Evolutionary conservation across 2,888 invertebrate genomes (phyloP).

Genomic region (Dorcus hopei): DNA sequence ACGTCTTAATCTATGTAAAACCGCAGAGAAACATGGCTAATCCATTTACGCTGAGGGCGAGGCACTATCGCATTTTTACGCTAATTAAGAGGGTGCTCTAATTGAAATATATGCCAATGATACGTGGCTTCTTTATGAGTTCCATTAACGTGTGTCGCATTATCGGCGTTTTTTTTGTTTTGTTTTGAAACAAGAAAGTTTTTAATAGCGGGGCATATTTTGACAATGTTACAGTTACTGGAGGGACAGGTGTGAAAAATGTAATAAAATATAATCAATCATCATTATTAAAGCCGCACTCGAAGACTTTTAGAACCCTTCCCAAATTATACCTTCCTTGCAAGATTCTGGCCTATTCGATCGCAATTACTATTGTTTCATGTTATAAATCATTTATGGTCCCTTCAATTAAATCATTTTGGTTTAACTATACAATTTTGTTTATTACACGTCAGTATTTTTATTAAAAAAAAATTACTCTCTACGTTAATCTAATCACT

Average conservation of each 20-base stretch:
- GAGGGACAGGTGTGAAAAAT: slow-evolving; percentile 21
- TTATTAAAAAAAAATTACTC: no score
- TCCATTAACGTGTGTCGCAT: slow-evolving; percentile 29
- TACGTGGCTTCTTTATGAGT: slow-evolving; percentile 27
- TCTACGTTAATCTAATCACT: no score
- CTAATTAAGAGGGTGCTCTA: slow-evolving; percentile 40
- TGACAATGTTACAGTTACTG: not conserved
- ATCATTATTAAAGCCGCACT: slow-evolving; percentile 25
- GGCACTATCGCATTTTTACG: slow-evolving; percentile 32
- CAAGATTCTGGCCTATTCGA: not conserved
- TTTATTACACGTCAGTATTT: no score
- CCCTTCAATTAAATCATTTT: slow-evolving; percentile 23
- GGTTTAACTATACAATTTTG: not conserved
- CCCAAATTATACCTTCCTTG: slow-evolving; percentile 23
- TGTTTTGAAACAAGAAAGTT: no score
- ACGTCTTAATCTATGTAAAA: slow-evolving; percentile 33
- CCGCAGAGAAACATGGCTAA: slow-evolving; percentile 34
- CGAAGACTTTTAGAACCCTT: slow-evolving; percentile 12
- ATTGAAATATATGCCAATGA: slow-evolving; percentile 41
- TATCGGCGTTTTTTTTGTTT: slow-evolving; percentile 22
- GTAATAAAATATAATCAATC: slow-evolving; percentile 26
- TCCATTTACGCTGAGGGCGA: slow-evolving; percentile 36
- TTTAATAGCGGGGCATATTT: no score
- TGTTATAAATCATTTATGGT: slow-evolving; percentile 26
- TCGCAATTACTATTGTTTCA: slow-evolving; percentile 27